Evolutionary conservation across 2,888 invertebrate species (phyloP), one percentile per base, ranked within the genome.

Genomic region (Diadegma fenestrale): DNA sequence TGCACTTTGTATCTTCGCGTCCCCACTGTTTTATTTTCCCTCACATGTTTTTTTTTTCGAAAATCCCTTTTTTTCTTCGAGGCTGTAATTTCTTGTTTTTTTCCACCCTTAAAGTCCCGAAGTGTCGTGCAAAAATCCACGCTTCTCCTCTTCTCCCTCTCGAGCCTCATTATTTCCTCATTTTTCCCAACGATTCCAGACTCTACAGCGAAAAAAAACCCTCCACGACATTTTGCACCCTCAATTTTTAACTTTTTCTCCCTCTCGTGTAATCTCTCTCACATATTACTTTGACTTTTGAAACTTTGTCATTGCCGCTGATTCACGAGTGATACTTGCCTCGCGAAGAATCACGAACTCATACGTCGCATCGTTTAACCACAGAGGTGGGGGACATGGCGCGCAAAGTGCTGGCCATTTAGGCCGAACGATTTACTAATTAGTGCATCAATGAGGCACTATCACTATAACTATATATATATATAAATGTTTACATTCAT

Each of bases 401-500:
- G 82, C 69, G 82, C 82, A 83, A 69, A 86, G 86, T 78, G 84
- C 83, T 82, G 75, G 73, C 83, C 87, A 89, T 89, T 89, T 88
- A 88, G 88, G 83, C 81, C 68, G 86, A 79, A 84, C 90, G 88
- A 91, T 91, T 91, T 88, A 89, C 87, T 90, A 91, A 91, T 91
- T 90, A 89, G 77, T 86, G 71, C 80, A 41, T 80, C 19, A 84
- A 69, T 64, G 69, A 72, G 80, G 64, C 45, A 75, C 77, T 26
- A 17, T 30, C 12, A 61, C 26, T 64, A 64, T 64, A 64, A 37
- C 22, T 58, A 66, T 33, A 33, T 33, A 33, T 33, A 5, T 3
- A 33, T 30, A 4, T 63, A 45, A 41, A 19, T 73, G 33, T 30
- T 45, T 10, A 51, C 64, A 33, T 64, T 64, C 17, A 68, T 68